Percentiles rank a stretch among this genome's conserved stretches.
phyloP scores from a whole-genome alignment of 2,888 invertebrate species.

The Spisula subtruncata region DNA sequence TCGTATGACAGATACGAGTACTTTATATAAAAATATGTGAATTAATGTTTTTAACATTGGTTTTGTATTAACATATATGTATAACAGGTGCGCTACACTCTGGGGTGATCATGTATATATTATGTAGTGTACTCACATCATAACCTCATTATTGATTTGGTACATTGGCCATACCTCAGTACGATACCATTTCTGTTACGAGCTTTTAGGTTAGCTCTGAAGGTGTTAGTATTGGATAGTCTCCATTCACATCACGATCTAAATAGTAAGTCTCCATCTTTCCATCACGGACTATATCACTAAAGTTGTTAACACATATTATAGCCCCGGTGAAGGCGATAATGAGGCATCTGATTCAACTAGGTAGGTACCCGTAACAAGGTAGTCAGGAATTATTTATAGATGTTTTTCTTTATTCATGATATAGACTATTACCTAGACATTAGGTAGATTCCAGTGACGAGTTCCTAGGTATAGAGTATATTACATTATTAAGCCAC shows the following conservation, averaged over 20 bases:
- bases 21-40: too few relatives aligned
- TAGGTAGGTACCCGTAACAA: neutral
- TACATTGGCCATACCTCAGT: too few relatives aligned
- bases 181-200: too few relatives aligned
- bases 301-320: neutral
- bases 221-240: too few relatives aligned
- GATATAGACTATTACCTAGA: neutral
- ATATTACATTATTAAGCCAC: neutral
- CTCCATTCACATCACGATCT: too few relatives aligned
- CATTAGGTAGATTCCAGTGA: neutral
- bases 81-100: neutral
- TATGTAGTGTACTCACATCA: too few relatives aligned
- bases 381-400: neutral
- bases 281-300: neutral
- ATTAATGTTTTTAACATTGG: neutral
- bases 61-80: neutral
- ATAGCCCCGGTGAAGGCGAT: constrained; percentile 11
- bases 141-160: too few relatives aligned
- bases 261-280: neutral
- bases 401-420: neutral
- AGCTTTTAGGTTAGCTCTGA: too few relatives aligned
- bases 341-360: neutral
- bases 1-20: too few relatives aligned
- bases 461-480: neutral
- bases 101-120: too few relatives aligned